phyloP scores from a whole-genome alignment of 2,888 invertebrate genomes.

The Caenorhabditis sp. region DNA sequence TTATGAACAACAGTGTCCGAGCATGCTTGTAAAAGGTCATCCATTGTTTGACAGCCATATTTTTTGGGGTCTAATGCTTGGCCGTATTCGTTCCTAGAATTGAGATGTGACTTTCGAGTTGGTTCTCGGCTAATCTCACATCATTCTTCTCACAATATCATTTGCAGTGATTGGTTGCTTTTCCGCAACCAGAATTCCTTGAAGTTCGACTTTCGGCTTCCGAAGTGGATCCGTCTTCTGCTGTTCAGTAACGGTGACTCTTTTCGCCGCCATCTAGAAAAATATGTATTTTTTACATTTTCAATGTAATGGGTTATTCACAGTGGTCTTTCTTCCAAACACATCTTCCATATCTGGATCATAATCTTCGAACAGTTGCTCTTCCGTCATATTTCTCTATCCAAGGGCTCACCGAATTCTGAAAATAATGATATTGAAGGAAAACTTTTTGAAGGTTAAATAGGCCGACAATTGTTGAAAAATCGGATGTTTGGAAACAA shows the following conservation, averaged over 20 bases:
- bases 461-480: too few relatives aligned
- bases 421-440: too few relatives aligned
- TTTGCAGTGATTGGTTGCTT: conserved; percentile 45
- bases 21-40: conserved; percentile 50
- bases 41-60: conserved; percentile 42
- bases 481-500: too few relatives aligned
- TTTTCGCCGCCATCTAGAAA: conserved; percentile 37
- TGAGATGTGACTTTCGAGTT: neutral
- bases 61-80: conserved; percentile 16
- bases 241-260: conserved; percentile 33
- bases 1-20: conserved; percentile 27
- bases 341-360: conserved; percentile 54
- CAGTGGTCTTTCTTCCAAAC: conserved; percentile 20
- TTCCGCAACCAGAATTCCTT: conserved; percentile 37
- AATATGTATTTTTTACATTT: neutral
- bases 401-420: too few relatives aligned
- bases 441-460: too few relatives aligned
- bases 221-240: conserved; percentile 55
- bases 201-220: conserved; percentile 40
- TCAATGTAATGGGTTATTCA: neutral
- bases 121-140: neutral
- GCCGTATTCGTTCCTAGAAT: conserved; percentile 44
- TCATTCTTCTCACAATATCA: conserved; percentile 31
- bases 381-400: conserved; percentile 10
- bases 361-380: conserved; percentile 39